Base-by-base conservation (phyloP, 2,113 vertebrate species). In the Notothenia rossii region DNA sequence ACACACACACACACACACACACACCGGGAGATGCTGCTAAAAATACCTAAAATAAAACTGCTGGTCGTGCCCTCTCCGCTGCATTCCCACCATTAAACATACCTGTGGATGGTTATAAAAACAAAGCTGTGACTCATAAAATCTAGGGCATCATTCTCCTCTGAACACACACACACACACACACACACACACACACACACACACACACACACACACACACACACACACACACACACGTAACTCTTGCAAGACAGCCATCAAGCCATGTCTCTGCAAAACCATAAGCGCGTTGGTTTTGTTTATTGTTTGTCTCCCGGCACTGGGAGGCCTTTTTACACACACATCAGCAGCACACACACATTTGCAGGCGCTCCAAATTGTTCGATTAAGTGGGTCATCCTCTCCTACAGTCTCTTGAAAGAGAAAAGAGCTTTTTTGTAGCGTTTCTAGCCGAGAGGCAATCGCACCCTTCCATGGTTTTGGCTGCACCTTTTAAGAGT, bases 321-420 rank as follows among this genome's bases (percentile, higher is more conserved):
- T 77, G 79, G 65, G 73, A 91, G 81, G 89, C 81, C 86, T 92
- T 92, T 93, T 67, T 64, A 83, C 54, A 72, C 60, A 84, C 75
- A 81, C 60, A 61, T 60, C 75, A 68, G 36, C n/a, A 60, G 56
- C 49, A 22, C 68, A 60, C 48, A 58, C 51, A 58, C 51, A 74
- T 1, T 81, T 22, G 60, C 62, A 71, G 86, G 82, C 81, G 54
- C 90, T 93, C 91, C 88, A 94, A 95, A 94, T 93, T 90, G 89
- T 94, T 92, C 83, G 85, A 93, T 94, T 94, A 95, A 94, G 90
- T 94, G 93, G 94, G 93, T 94, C 93, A 95, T 93, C 89, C 89
- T 93, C 91, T 93, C 83, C 92, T 91, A 87, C 84, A 86, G 91
- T 92, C 87, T 93, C 87, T 91, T 92, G 92, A 91, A 94, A 94